Evolutionary conservation across 2,888 invertebrate genomes (phyloP), one percentile per base, ranked within the genome.

Genomic region (Athetis lepigone): DNA sequence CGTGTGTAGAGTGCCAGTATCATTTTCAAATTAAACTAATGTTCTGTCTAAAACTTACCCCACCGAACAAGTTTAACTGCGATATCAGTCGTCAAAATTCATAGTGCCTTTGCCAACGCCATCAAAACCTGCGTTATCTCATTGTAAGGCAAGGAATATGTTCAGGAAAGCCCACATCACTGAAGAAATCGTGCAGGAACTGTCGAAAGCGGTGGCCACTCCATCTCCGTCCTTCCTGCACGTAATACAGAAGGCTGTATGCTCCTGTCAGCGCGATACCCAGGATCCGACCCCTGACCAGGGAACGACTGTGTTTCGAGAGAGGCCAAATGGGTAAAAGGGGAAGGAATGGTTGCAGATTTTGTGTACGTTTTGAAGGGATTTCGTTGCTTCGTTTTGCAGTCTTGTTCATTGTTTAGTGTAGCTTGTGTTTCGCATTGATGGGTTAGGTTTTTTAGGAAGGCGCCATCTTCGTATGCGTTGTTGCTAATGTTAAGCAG

Each of bases 211-310:
- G 11, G 52, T 51, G 37, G 40, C 47, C 47, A 33, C 74, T 27
- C 67, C 67, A 39, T 67, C 69, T 40, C 59, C 70, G n/a, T 59
- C 67, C 13, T 21, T 69, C n/a, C 74, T 69, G 42, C 57, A 51
- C 23, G 47, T 72, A 37, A 51, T 69, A 46, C 51, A 66, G 58
- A 72, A 69, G 67, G 73, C 69, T 27, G 73, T 70, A 7, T 73
- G 68, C n/a, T 59, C 74, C 16, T 73, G 68, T 43, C 74, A 67
- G 68, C 33, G 49, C 42, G 52, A 33, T n/a, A 16, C 11, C 19
- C 21, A 42, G 19, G 55, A 51, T 50, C 19, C 45, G 65, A 50
- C 49, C 9, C 42, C 19, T 49, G 72, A 33, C 66, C 66, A 51
- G 29, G 51, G n/a, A 23, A 29, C 40, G 7, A 55, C 33, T 39